These are phyloP conservation scores for Arctocebus calabarensis DNA, from an alignment of 2,797 vertebrate genomes.

Conservation along the genomic window DNA sequence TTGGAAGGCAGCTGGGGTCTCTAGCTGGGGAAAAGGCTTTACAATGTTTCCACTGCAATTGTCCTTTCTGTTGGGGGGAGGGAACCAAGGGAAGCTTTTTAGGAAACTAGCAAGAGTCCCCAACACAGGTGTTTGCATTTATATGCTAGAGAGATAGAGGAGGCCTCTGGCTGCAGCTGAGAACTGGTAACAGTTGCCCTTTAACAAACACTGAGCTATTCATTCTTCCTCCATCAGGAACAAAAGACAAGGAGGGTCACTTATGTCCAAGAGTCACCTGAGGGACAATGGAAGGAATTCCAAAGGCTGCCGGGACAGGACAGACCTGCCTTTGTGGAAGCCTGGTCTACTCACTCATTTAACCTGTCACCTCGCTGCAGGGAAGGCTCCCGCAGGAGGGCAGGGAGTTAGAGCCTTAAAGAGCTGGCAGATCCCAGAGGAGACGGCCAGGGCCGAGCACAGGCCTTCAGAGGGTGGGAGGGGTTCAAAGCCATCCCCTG, in stretches of 20 bases:
- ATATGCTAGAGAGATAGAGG: conserved; percentile 87
- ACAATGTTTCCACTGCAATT: background rate
- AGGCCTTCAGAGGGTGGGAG: conserved; percentile 58
- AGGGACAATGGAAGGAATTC: conserved; percentile 90
- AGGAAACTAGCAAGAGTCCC: conserved; percentile 85
- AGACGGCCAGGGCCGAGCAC: conserved; percentile 76
- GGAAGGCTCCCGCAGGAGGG: conserved; percentile 83
- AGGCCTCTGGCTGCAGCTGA: conserved; percentile 87
- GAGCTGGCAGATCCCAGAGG: conserved; percentile 88
- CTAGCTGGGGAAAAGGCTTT: conserved; percentile 10
- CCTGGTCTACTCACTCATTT: conserved; percentile 90
- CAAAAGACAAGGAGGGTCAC: conserved; percentile 87
- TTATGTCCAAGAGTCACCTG: conserved; percentile 89
- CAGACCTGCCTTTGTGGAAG: conserved; percentile 90
- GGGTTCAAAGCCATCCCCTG: conserved; percentile 77
- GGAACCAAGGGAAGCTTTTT: conserved; percentile 79
- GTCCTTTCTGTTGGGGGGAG: conserved; percentile 38
- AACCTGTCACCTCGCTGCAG: conserved; percentile 89
- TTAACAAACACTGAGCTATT: conserved; percentile 82
- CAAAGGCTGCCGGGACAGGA: conserved; percentile 88
- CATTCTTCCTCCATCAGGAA: conserved; percentile 88
- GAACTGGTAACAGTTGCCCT: conserved; percentile 89
- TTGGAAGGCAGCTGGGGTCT: conserved; percentile 25
- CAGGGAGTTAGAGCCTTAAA: conserved; percentile 89
- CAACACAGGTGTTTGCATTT: conserved; percentile 84